Percentiles rank a stretch among this genome's conserved stretches.
phyloP scores from a whole-genome alignment of 2,888 invertebrate genomes.

The Cartodere bifasciata region DNA sequence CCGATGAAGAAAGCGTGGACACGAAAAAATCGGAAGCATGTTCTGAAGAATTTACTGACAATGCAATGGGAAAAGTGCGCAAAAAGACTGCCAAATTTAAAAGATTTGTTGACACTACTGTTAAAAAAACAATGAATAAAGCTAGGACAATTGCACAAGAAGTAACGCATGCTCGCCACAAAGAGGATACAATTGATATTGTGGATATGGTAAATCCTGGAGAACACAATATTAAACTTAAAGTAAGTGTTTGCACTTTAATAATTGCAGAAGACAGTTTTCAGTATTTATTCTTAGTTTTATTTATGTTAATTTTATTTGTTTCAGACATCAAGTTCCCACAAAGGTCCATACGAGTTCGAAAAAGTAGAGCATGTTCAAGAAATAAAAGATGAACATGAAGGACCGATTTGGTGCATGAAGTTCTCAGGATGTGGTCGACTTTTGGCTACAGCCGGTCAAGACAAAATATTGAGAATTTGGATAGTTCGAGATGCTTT shows the following conservation, averaged over 20 bases:
- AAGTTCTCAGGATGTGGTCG: constrained; percentile 94
- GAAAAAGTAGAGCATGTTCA: constrained; percentile 81
- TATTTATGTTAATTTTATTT: background rate
- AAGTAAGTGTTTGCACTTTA: constrained; percentile 30
- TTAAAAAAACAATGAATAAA: constrained; percentile 83
- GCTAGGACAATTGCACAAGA: constrained; percentile 83
- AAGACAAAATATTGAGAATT: constrained; percentile 85
- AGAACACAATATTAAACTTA: constrained; percentile 74
- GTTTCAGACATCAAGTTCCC: constrained; percentile 72
- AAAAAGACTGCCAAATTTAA: constrained; percentile 48
- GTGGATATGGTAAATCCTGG: constrained; percentile 67
- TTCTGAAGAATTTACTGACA: constrained; percentile 36
- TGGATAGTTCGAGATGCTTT: constrained; percentile 90
- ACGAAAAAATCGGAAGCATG: constrained; percentile 47
- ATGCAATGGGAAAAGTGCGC: constrained; percentile 36
- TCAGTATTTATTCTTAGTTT: too few relatives aligned
- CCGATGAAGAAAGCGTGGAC: constrained; percentile 63
- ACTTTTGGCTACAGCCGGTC: constrained; percentile 91
- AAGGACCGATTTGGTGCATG: constrained; percentile 97
- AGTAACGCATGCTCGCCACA: constrained; percentile 76
- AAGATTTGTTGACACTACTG: constrained; percentile 75
- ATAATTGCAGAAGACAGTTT: too few relatives aligned
- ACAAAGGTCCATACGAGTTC: constrained; percentile 96
- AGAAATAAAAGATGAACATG: constrained; percentile 51
- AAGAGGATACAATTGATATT: constrained; percentile 75